A percentile compares a stretch with the other conserved stretches of the same genome.
Evolutionary conservation across 2,888 invertebrate genomes (phyloP).

Genomic region (Aphelenchoides bicaudatus): DNA sequence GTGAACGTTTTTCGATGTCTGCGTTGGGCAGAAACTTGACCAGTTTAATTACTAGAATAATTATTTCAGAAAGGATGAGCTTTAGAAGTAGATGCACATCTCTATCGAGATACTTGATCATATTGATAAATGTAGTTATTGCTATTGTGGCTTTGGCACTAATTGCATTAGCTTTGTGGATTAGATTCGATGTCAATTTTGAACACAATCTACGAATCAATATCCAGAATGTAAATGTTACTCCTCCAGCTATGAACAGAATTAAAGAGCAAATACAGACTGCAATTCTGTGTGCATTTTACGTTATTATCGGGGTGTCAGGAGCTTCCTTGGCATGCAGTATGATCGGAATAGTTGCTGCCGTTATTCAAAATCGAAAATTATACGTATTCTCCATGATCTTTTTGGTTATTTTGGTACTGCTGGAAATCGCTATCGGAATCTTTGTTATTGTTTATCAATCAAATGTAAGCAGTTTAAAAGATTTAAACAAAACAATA

Average conservation of each 20-base stretch:
- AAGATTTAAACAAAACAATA: neutral
- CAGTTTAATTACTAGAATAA: neutral
- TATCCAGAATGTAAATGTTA: conserved; percentile 21
- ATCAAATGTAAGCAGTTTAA: conserved; percentile 26
- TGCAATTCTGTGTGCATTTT: conserved; percentile 31
- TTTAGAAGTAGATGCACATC: neutral
- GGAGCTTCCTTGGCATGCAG: conserved; percentile 43
- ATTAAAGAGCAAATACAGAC: conserved; percentile 23
- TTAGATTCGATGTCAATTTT: conserved; percentile 46
- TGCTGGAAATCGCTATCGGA: conserved; percentile 49
- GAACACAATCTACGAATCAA: conserved; percentile 43
- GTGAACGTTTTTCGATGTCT: neutral
- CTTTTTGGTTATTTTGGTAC: conserved; percentile 38
- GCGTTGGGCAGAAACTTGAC: neutral
- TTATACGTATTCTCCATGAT: conserved; percentile 31
- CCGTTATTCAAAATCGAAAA: conserved; percentile 21
- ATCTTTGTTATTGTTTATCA: conserved; percentile 42
- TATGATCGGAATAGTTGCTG: conserved; percentile 39
- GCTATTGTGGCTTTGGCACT: conserved; percentile 41
- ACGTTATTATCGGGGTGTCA: conserved; percentile 51
- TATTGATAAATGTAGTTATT: conserved; percentile 11
- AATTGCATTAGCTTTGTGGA: conserved; percentile 47
- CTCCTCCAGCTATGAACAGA: conserved; percentile 20
- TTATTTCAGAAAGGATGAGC: conserved; percentile 6
- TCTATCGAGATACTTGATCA: conserved; percentile 1